Evolutionary conservation across 92 coral and sea anemone genomes (phyloP), one percentile per base, ranked within the genome.

Genomic region (Actinernus sp.): DNA sequence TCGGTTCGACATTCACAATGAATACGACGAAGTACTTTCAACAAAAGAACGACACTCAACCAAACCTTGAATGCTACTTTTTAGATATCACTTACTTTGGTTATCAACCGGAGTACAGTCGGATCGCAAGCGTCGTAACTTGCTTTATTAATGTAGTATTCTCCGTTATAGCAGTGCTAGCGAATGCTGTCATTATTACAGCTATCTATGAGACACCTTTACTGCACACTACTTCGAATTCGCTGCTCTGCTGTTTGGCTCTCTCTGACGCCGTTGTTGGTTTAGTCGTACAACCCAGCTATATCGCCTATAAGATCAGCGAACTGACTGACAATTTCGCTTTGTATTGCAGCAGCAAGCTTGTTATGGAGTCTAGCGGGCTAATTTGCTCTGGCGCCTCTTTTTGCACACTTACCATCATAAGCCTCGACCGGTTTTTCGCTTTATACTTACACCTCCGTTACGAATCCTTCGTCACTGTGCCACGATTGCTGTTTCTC

Each of bases 231-330:
- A 61, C 41, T 31, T 61, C 68, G 1, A 41, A 41, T 25, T 26
- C 16, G 6, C 55, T 61, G 9, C 52, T 61, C 21, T 61, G 68
- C 31, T 61, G 68, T 19, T 28, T 61, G 54, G 68, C 55, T 23
- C 46, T 61, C 30, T 16, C 68, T 4, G 68, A 61, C 46, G 68
- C 53, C 4, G 41, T 61, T 1, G 68, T 61, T 44, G 68, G 68
- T 24, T 1, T 61, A 12, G 26, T 61, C 9, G 52, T 46, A 0
- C 53, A 61, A 26, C 68, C 68, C n/a, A 41, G 54, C n/a, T 27
- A 23, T 41, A 44, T 61, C 18, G 38, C 19, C 41, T 61, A 52
- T 4, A 41, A 61, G 29, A 41, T 61, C 6, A 55, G 68, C 24
- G 68, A 61, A 16, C 47, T 61, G 3, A 11, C 29, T 1, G 6